A percentile compares a stretch with the other conserved stretches of the same genome.
phyloP scores from a whole-genome alignment of 2,797 vertebrate genomes.

The Xenopus petersii region DNA sequence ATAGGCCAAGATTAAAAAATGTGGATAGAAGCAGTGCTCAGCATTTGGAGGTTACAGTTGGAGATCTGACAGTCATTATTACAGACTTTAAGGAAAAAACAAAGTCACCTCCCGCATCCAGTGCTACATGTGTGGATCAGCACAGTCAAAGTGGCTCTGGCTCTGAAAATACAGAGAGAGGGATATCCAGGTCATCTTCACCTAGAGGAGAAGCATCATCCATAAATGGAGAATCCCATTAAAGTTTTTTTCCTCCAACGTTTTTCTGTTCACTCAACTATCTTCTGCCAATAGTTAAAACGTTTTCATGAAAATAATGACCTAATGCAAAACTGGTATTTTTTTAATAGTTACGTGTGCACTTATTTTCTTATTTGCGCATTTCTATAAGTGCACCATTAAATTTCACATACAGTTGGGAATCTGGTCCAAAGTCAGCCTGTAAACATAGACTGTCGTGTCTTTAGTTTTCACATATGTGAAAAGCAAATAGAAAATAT shows the following conservation, averaged over 20 bases:
- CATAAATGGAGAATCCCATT: conserved; percentile 94
- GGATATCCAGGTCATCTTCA: conserved; percentile 87
- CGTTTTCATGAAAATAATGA: conserved; percentile 73
- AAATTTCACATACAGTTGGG: conserved; percentile 4
- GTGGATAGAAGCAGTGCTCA: conserved; percentile 96
- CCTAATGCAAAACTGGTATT: conserved; percentile 60
- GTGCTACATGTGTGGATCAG: conserved; percentile 82
- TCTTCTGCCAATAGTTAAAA: conserved; percentile 69
- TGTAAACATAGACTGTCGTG: not conserved
- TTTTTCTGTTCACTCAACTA: conserved; percentile 67
- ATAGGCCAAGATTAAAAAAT: conserved; percentile 97
- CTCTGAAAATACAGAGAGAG: conserved; percentile 92
- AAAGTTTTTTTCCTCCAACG: conserved; percentile 70
- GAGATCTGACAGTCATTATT: conserved; percentile 97
- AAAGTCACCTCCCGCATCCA: conserved; percentile 84
- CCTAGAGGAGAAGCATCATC: conserved; percentile 86
- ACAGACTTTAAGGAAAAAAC: conserved; percentile 99
- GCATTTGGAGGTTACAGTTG: conserved; percentile 96
- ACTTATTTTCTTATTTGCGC: conserved; percentile 45
- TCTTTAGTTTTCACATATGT: not conserved
- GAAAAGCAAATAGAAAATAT: too few species aligned
- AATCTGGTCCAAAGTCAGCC: conserved; percentile 3
- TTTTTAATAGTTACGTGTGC: conserved; percentile 45
- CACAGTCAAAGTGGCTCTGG: conserved; percentile 94
- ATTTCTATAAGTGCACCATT: conserved; percentile 38